These are phyloP conservation scores for Sesamia nonagrioides DNA, from an alignment of 1,140 invertebrate genomes.

Conservation along the genomic window DNA sequence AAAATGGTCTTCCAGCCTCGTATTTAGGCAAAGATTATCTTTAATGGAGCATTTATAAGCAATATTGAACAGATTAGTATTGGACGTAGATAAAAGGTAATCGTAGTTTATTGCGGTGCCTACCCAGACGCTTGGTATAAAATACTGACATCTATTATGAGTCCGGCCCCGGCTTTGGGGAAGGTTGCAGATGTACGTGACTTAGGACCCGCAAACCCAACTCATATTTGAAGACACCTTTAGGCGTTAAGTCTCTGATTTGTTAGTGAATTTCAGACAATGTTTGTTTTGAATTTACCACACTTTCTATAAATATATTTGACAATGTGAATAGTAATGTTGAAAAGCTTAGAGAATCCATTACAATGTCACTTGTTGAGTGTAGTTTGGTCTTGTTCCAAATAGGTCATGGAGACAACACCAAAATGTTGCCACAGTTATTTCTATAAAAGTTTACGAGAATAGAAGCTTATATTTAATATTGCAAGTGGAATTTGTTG, in stretches of 20 bases:
- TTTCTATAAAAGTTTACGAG: conserved; percentile 18
- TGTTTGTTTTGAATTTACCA: neutral
- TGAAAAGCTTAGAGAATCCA: conserved; percentile 26
- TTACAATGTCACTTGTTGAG: conserved; percentile 37
- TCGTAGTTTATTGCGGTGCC: too few species aligned
- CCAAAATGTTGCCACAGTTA: neutral
- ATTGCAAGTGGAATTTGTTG: neutral
- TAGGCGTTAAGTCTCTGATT: too few species aligned
- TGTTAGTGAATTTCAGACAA: neutral
- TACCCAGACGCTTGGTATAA: too few species aligned
- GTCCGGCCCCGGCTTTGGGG: neutral
- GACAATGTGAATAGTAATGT: neutral
- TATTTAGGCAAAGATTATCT: too few species aligned
- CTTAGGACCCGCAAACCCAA: neutral
- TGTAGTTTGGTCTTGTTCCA: conserved; percentile 33
- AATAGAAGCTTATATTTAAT: conserved; percentile 13
- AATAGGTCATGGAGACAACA: conserved; percentile 24
- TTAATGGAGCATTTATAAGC: too few species aligned
- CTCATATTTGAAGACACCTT: neutral
- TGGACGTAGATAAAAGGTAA: too few species aligned
- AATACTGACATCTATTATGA: neutral
- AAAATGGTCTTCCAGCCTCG: too few species aligned
- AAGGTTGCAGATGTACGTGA: neutral
- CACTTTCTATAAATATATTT: neutral
- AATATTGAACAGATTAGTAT: too few species aligned